Evolutionary conservation across 2,797 vertebrate species (phyloP).

Genomic region (Oreochromis grahami): DNA sequence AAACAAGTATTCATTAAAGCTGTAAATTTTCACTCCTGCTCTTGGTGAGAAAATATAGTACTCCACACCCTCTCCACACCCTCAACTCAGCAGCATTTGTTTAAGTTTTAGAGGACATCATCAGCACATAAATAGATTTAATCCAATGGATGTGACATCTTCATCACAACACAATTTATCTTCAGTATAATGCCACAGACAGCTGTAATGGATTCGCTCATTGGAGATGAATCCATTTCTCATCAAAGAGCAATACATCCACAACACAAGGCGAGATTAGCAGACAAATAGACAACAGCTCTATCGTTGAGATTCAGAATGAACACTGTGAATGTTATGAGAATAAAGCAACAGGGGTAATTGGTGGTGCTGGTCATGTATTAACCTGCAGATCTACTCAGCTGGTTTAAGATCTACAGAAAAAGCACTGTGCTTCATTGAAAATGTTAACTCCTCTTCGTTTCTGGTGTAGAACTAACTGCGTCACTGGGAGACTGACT

Average conservation of each 20-base stretch:
- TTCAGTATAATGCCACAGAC: background rate
- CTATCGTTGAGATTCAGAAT: background rate
- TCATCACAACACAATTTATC: slow-evolving; percentile 19
- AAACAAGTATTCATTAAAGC: background rate
- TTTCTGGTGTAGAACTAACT: slow-evolving; percentile 10
- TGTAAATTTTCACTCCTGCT: background rate
- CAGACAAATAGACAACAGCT: background rate
- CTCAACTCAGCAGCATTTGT: background rate
- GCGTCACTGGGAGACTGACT: slow-evolving; percentile 24
- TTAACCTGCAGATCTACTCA: background rate
- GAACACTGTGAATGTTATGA: background rate
- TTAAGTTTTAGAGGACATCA: slow-evolving; percentile 2
- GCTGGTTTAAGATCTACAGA: background rate
- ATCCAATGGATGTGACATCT: slow-evolving; percentile 24
- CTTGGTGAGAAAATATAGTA: background rate
- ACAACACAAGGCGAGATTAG: slow-evolving; percentile 15
- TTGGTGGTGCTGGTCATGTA: background rate
- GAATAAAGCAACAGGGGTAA: background rate
- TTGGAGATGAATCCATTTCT: slow-evolving; percentile 19
- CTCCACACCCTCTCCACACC: background rate
- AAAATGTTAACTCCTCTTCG: slow-evolving; percentile 6
- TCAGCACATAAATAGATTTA: slow-evolving; percentile 15
- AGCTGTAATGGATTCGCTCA: slow-evolving; percentile 21
- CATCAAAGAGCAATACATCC: slow-evolving; percentile 2
- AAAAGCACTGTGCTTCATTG: background rate